phyloP scores from a whole-genome alignment of 2,888 invertebrate species.

The Artemia sinica region DNA sequence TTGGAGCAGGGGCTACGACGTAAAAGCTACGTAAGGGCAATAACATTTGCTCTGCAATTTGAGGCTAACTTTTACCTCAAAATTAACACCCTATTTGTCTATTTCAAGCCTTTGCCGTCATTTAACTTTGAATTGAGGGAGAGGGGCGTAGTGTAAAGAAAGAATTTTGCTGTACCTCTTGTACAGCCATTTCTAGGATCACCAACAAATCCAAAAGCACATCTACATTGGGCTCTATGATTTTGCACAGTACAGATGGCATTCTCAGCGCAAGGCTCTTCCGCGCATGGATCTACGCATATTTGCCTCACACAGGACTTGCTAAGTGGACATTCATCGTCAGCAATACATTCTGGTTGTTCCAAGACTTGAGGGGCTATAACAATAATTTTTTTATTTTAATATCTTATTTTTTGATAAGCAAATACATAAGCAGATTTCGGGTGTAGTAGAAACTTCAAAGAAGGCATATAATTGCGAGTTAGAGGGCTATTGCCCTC shows the following conservation, averaged over 20 bases:
- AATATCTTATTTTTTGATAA: too few species aligned
- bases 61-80: too few species aligned
- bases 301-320: slow-evolving; percentile 58
- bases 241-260: slow-evolving; percentile 65
- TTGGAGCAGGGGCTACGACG: too few species aligned
- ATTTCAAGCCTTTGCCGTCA: too few species aligned
- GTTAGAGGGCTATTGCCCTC: too few species aligned
- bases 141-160: background rate
- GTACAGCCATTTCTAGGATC: slow-evolving; percentile 51
- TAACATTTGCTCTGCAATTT: too few species aligned
- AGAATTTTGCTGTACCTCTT: slow-evolving; percentile 46
- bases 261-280: slow-evolving; percentile 54
- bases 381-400: background rate
- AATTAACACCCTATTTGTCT: too few species aligned
- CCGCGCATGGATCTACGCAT: slow-evolving; percentile 60
- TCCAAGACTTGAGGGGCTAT: slow-evolving; percentile 10
- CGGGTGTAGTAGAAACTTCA: too few species aligned
- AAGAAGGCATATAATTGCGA: too few species aligned
- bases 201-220: slow-evolving; percentile 60
- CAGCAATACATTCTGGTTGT: slow-evolving; percentile 46
- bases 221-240: slow-evolving; percentile 59
- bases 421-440: too few species aligned
- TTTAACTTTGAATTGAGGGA: too few species aligned
- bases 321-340: slow-evolving; percentile 60
- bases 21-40: too few species aligned